phyloP scores from a whole-genome alignment of 64 coral and sea anemone species.

The Pachyseris speciosa region DNA sequence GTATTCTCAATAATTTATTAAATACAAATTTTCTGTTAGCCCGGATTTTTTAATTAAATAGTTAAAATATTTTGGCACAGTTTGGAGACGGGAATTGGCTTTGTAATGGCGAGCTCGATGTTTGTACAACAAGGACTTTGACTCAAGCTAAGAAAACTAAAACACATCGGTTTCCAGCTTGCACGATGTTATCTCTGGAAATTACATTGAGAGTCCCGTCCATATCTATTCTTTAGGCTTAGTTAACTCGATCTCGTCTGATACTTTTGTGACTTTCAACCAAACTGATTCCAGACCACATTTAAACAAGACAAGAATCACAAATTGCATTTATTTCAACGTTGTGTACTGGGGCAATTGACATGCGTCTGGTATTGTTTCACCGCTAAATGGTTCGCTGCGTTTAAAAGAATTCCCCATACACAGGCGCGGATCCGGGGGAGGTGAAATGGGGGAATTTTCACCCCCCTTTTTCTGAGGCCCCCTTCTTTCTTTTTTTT shows the following conservation, averaged over 20 bases:
- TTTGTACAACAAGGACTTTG: neutral
- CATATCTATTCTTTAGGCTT: neutral
- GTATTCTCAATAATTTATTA: neutral
- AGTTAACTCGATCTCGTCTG: constrained; percentile 8
- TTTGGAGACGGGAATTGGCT: neutral
- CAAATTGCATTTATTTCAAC: neutral
- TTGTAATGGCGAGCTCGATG: neutral
- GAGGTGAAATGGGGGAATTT: too few relatives aligned
- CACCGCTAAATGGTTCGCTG: neutral
- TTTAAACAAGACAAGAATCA: neutral
- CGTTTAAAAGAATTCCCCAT: too few relatives aligned
- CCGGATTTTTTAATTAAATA: neutral
- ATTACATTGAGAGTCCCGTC: neutral
- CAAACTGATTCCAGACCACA: neutral
- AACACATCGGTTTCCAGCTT: neutral
- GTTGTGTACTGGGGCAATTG: neutral
- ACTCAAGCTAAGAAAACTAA: neutral
- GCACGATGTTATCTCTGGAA: neutral
- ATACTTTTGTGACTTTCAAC: neutral
- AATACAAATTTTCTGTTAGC: neutral
- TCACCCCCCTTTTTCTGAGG: too few relatives aligned
- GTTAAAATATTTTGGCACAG: neutral
- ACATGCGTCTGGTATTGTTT: too few relatives aligned
- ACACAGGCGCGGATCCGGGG: too few relatives aligned
- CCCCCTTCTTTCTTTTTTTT: too few relatives aligned